Percentiles rank a stretch among this genome's conserved stretches.
Conservation (phyloP, 2,797 vertebrate species). For the Champsocephalus gunnari region DNA sequence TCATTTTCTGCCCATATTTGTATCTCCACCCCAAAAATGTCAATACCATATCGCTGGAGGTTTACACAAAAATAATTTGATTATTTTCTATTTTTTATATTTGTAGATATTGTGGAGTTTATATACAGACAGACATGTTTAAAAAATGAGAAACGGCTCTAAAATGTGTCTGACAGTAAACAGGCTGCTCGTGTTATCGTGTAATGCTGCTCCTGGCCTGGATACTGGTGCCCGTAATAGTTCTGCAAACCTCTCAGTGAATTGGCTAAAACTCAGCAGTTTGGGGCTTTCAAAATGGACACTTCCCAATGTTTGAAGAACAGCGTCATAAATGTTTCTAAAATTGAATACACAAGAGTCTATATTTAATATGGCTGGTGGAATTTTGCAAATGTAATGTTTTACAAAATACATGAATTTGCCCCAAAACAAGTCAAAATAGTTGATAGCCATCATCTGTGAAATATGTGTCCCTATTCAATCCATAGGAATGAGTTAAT, state of each 20-base stretch:
- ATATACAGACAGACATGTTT: constrained; percentile 2
- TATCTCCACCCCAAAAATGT: not conserved
- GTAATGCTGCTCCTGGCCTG: not conserved
- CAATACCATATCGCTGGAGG: not conserved
- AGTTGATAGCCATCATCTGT: not conserved
- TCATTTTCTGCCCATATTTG: not conserved
- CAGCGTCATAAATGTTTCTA: not conserved
- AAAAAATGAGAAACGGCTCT: not conserved
- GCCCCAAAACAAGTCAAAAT: no score
- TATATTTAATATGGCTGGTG: no score
- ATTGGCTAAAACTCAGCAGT: not conserved
- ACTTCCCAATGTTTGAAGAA: not conserved
- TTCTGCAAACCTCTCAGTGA: not conserved
- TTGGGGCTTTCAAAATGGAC: not conserved
- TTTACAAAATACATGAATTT: no score
- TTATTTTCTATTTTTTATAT: not conserved
- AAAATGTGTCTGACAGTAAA: not conserved
- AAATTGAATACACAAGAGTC: not conserved
- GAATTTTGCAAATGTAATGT: no score
- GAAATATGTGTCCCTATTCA: not conserved
- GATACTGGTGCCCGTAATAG: not conserved
- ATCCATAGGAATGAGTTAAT: no score
- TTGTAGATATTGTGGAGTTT: not conserved
- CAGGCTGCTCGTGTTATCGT: not conserved
- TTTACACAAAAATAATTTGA: not conserved